Evolutionary conservation across 2,113 vertebrate species (phyloP), one percentile per base, ranked within the genome.

Genomic region (Puntigrus tetrazona): DNA sequence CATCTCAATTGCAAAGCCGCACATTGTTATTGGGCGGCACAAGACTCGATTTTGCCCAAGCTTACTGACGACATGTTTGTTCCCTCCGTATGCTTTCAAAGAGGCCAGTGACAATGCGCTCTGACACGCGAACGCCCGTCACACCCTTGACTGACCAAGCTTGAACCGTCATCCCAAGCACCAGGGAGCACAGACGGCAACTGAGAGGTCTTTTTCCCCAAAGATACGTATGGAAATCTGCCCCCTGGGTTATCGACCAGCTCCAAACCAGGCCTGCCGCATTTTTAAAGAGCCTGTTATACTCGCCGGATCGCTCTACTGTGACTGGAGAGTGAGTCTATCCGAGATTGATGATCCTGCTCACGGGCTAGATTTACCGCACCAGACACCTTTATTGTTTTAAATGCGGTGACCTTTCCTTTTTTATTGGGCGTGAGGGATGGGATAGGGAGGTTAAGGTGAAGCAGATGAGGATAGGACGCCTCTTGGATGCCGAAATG

Each of bases 321-420:
- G 59, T 59, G 82, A 83, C 79, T 75, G 36, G 1, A 43, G 4
- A 78, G 52, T 45, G 50, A 78, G 69, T 79, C 75, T 50, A 22
- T 47, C 36, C 2, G 16, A 65, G 59, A 89, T 80, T 85, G 74
- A 85, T 83, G 31, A 29, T 31, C 55, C 52, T 25, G 27, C 52
- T 84, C 36, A 67, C 25, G 3, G 74, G 43, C 78, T 86, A 59
- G 47, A 85, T 81, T 83, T 86, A 80, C 47, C 52, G 22, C 25
- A 29, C 74, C 65, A 38, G 79, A 81, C 88, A 85, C 72, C 52
- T 70, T 84, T 85, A 86, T 77, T 88, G 85, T 81, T 85, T 88
- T 63, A 61, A 88, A 86, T 63, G 79, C 50, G 18, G 63, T 45
- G 65, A 85, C 74, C 79, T 85, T 69, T 82, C 43, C 55, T 73